phyloP scores from a whole-genome alignment of 2,113 vertebrate genomes.

The Anguilla japonica region DNA sequence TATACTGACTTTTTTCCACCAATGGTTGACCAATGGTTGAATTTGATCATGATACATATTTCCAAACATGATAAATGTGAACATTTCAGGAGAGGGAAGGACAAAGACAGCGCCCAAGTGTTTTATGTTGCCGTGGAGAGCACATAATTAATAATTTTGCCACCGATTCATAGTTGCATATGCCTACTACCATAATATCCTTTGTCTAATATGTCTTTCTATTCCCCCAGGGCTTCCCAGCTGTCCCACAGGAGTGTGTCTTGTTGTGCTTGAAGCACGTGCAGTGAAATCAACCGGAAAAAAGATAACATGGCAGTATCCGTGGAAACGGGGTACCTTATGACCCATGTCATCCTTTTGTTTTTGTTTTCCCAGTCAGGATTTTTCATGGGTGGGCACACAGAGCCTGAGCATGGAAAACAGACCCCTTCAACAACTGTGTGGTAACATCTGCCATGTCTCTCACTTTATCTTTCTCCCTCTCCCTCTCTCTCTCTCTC shows the following conservation, averaged over 20 bases:
- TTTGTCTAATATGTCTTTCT: no score
- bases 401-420: background rate
- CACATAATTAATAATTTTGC: background rate
- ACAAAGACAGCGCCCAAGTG: background rate
- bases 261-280: background rate
- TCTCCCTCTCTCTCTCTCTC: no score
- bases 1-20: no score
- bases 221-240: background rate
- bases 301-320: background rate
- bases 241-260: background rate
- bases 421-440: background rate
- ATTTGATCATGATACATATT: background rate
- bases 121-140: background rate
- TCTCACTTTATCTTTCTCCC: background rate
- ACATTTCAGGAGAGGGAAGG: background rate
- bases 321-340: background rate
- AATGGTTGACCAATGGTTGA: no score
- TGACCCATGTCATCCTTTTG: background rate
- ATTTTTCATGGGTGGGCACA: background rate
- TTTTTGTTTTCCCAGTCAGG: no score
- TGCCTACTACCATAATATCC: no score
- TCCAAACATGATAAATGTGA: background rate
- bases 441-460: background rate
- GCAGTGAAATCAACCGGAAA: background rate
- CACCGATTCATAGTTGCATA: background rate